Evolutionary conservation across 2,797 vertebrate genomes (phyloP).

Genomic region (Masticophis lateralis): DNA sequence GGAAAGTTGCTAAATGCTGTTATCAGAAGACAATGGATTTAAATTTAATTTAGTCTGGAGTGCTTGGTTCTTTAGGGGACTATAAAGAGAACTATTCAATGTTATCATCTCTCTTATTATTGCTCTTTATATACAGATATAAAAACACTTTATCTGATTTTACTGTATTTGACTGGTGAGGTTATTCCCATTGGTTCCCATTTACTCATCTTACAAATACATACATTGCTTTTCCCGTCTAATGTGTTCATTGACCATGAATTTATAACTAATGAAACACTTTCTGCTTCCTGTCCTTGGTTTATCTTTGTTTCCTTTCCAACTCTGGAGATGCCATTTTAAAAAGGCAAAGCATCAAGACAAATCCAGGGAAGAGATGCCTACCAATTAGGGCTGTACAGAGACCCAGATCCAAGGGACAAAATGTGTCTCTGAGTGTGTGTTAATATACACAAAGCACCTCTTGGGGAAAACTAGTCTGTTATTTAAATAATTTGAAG

Average conservation of each 20-base stretch:
- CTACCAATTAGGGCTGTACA: neutral
- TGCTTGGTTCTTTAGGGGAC: neutral
- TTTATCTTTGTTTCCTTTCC: neutral
- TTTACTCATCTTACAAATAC: neutral
- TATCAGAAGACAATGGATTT: neutral
- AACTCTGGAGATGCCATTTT: neutral
- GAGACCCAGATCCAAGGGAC: neutral
- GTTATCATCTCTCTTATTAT: neutral
- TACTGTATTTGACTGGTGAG: neutral
- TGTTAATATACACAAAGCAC: neutral
- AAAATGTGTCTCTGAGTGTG: neutral
- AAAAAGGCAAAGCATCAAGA: neutral
- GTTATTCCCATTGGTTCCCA: neutral
- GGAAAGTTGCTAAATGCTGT: neutral
- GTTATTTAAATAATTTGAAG: neutral
- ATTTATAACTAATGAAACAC: neutral
- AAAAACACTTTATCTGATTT: neutral
- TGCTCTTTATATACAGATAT: neutral
- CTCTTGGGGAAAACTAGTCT: neutral
- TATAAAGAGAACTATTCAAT: neutral
- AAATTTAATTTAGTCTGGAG: neutral
- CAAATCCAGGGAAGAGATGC: neutral
- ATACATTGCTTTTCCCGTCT: neutral
- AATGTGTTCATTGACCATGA: neutral
- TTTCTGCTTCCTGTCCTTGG: neutral